Evolutionary conservation across 2,888 invertebrate species (phyloP).

Genomic region (Blera fallax): DNA sequence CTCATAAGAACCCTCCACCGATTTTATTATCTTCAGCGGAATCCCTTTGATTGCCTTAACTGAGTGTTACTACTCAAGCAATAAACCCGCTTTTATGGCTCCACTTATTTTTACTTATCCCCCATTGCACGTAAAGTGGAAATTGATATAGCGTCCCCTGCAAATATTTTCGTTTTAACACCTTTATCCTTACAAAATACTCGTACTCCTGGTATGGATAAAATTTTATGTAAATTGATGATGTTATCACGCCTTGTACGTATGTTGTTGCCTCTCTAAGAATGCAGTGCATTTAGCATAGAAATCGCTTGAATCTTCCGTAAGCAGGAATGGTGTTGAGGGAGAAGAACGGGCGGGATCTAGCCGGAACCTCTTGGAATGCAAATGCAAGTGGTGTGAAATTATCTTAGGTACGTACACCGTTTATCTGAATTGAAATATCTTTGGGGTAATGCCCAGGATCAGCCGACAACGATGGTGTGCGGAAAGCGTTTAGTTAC

Average conservation of each 20-base stretch:
- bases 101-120: constrained; percentile 1
- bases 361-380: not conserved
- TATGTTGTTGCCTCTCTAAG: not conserved
- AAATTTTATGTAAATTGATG: constrained; percentile 47
- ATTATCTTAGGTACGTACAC: not conserved
- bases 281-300: constrained; percentile 9
- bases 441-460: not conserved
- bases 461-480: not conserved
- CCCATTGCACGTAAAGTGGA: constrained; percentile 9
- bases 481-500: not conserved
- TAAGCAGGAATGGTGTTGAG: not conserved
- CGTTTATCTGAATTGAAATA: constrained; percentile 25
- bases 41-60: not conserved
- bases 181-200: constrained; percentile 10
- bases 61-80: constrained; percentile 2
- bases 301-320: not conserved
- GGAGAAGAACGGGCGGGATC: not conserved
- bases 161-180: constrained; percentile 5
- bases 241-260: constrained; percentile 37
- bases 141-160: constrained; percentile 23
- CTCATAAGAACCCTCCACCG: not conserved
- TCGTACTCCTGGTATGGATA: not conserved
- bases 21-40: not conserved
- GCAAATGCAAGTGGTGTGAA: constrained; percentile 30
- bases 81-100: constrained; percentile 13